Percentiles rank a stretch among this genome's conserved stretches.
Evolutionary conservation across 2,888 invertebrate species (phyloP).

Genomic region (Zaprionus lineosus): DNA sequence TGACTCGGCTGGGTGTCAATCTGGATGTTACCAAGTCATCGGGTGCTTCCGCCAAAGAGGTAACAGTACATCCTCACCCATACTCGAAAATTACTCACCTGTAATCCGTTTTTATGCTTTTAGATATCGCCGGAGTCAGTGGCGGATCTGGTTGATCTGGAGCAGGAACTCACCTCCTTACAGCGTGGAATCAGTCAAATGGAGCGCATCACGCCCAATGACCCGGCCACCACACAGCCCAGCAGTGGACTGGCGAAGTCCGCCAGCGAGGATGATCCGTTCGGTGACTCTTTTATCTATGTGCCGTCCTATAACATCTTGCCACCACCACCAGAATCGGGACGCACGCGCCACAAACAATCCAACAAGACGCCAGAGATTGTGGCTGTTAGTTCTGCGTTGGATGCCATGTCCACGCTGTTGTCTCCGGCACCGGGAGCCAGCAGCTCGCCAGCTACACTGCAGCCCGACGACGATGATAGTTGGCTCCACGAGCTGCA

Average conservation of each 20-base stretch:
- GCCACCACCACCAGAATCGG: conserved; percentile 82
- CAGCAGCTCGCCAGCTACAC: conserved; percentile 52
- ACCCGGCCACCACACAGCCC: conserved; percentile 85
- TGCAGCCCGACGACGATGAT: conserved; percentile 74
- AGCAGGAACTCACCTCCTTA: conserved; percentile 92
- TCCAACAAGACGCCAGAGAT: conserved; percentile 73
- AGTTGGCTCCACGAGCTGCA: conserved; percentile 80
- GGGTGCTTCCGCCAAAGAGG: conserved; percentile 70
- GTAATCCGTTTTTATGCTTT: background rate
- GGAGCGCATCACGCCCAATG: conserved; percentile 91
- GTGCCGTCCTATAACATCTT: conserved; percentile 83
- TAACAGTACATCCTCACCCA: conserved; percentile 2
- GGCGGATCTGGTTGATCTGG: conserved; percentile 93
- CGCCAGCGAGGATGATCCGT: conserved; percentile 86
- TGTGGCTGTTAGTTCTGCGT: conserved; percentile 18
- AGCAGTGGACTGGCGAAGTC: conserved; percentile 73
- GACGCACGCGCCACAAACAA: conserved; percentile 81
- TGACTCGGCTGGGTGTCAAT: conserved; percentile 73
- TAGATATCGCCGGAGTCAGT: conserved; percentile 85
- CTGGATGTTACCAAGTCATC: conserved; percentile 63
- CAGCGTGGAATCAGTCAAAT: conserved; percentile 94
- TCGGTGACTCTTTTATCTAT: conserved; percentile 89
- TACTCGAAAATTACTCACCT: background rate
- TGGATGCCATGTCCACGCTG: conserved; percentile 61
- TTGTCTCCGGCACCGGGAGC: conserved; percentile 50